A percentile compares a stretch with the other conserved stretches of the same genome.
These are phyloP conservation scores for Pagrus major DNA, from an alignment of 2,113 vertebrate genomes.

Conservation along the genomic window DNA sequence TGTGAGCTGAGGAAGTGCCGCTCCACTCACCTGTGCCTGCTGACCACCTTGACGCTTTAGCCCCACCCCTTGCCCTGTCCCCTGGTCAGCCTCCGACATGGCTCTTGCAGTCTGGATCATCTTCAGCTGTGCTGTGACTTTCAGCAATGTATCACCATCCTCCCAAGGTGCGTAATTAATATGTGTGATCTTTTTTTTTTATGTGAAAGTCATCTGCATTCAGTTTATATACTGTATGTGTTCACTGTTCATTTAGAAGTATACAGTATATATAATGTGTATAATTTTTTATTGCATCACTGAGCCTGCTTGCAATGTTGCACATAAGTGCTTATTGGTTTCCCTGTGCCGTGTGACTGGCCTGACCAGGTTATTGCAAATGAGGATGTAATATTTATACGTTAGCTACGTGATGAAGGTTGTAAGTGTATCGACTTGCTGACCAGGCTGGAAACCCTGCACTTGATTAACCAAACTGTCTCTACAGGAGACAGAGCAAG, in stretches of 20 bases:
- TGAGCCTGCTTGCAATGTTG: constrained; percentile 25
- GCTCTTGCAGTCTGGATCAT: constrained; percentile 80
- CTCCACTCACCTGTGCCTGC: constrained; percentile 69
- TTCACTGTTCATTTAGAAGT: background rate
- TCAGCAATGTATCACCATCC: constrained; percentile 79
- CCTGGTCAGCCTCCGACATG: constrained; percentile 74
- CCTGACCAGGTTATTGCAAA: constrained; percentile 66
- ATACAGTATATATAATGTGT: background rate
- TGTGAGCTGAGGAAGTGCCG: constrained; percentile 72
- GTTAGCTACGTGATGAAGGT: constrained; percentile 57
- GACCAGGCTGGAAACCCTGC: constrained; percentile 67
- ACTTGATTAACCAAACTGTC: constrained; percentile 71
- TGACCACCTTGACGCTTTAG: constrained; percentile 48
- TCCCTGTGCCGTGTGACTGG: constrained; percentile 38
- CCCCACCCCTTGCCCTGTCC: constrained; percentile 35
- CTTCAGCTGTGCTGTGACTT: constrained; percentile 75
- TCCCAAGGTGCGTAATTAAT: constrained; percentile 76
- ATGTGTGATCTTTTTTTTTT: background rate
- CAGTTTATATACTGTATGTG: background rate
- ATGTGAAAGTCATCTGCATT: background rate
- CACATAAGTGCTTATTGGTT: constrained; percentile 14
- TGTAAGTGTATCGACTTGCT: constrained; percentile 74
- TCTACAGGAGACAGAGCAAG: constrained; percentile 30
- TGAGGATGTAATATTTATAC: constrained; percentile 77
- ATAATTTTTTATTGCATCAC: constrained; percentile 12